These are phyloP conservation scores for Aselliscus stoliczkanus DNA, from an alignment of 2,797 vertebrate genomes.

Conservation along the genomic window DNA sequence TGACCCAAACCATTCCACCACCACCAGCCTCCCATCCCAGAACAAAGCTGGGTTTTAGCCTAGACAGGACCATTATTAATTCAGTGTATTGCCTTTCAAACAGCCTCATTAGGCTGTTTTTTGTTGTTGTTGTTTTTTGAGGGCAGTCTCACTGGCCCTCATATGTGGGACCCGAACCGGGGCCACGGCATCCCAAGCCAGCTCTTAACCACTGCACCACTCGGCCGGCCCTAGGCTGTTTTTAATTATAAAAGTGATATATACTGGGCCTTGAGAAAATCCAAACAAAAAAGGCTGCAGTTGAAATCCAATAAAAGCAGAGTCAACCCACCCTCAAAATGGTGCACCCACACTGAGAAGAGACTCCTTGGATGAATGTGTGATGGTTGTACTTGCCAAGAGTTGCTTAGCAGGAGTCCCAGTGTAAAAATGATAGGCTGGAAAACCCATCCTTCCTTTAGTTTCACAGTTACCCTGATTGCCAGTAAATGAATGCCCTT, in stretches of 20 bases:
- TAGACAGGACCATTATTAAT: neutral
- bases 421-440: neutral
- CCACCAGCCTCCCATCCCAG: neutral
- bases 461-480: neutral
- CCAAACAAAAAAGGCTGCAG: neutral
- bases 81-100: neutral
- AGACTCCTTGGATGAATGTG: neutral
- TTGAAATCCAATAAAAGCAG: neutral
- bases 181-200: no score
- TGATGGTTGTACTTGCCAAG: neutral
- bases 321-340: neutral
- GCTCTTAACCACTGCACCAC: no score
- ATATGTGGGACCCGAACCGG: no score
- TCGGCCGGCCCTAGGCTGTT: no score
- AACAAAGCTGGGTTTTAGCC: neutral
- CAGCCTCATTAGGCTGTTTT: constrained; percentile 9
- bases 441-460: neutral
- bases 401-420: neutral
- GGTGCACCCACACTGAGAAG: neutral
- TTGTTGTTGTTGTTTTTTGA: no score
- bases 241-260: constrained; percentile 11
- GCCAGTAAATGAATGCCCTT: neutral
- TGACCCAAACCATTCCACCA: neutral
- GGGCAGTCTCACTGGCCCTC: no score
- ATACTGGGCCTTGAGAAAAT: neutral